phyloP scores from a whole-genome alignment of 2,113 vertebrate species.

The Origma solitaria region DNA sequence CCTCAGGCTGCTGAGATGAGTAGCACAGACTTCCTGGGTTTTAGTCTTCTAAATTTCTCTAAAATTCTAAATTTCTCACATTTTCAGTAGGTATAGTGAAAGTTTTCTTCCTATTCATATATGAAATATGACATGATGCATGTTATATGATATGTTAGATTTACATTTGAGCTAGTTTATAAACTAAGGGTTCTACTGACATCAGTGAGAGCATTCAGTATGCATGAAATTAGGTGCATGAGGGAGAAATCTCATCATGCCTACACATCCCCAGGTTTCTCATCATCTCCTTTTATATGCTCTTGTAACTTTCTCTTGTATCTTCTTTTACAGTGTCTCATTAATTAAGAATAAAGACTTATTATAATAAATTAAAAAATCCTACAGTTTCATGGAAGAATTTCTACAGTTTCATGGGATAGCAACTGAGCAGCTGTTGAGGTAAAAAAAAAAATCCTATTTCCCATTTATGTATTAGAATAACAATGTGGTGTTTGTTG shows the following conservation, averaged over 20 bases:
- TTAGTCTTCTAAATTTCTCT: neutral
- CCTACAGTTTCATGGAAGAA: neutral
- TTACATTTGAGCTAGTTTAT: neutral
- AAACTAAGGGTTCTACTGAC: neutral
- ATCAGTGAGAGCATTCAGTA: neutral
- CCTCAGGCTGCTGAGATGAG: neutral
- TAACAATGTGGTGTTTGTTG: neutral
- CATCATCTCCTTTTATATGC: neutral
- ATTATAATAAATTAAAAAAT: neutral
- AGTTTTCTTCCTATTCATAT: neutral
- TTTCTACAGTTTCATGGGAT: neutral
- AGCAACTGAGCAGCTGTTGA: neutral
- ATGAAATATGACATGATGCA: neutral
- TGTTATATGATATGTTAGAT: neutral
- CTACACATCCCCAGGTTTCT: neutral
- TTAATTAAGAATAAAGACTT: neutral
- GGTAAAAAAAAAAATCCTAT: neutral
- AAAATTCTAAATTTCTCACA: neutral
- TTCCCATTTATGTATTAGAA: neutral
- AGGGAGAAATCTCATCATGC: neutral
- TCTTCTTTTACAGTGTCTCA: neutral
- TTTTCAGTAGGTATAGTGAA: neutral
- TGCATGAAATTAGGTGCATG: neutral
- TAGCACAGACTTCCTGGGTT: neutral
- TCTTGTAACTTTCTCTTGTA: neutral